These are phyloP conservation scores for Carapus acus DNA, from an alignment of 2,797 vertebrate genomes.

Conservation along the genomic window DNA sequence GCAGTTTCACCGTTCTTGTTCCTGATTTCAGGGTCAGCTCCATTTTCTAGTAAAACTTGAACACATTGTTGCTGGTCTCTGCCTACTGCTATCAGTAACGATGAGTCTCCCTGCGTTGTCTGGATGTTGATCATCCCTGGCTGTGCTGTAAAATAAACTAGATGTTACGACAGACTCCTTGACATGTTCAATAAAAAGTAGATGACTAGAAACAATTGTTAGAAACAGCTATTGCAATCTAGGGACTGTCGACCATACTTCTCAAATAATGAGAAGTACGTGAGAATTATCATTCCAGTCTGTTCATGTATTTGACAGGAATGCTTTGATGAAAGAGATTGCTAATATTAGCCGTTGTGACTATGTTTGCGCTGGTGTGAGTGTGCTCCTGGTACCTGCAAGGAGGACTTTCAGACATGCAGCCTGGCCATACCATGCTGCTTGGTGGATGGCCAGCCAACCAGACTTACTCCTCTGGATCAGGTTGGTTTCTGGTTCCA, in stretches of 20 bases:
- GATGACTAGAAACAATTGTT: too few relatives aligned
- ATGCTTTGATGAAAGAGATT: too few relatives aligned
- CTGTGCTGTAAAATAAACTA: conserved; percentile 79
- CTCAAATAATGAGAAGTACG: too few relatives aligned
- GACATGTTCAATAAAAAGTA: background rate
- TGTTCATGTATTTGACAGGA: too few relatives aligned
- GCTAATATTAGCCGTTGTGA: too few relatives aligned
- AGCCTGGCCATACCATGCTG: conserved; percentile 39
- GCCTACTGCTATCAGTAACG: conserved; percentile 77
- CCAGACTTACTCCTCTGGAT: conserved; percentile 46
- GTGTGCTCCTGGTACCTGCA: conserved; percentile 39
- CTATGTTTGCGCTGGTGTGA: too few relatives aligned
- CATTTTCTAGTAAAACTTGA: conserved; percentile 73
- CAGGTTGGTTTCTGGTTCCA: conserved; percentile 34
- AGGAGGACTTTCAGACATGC: conserved; percentile 45
- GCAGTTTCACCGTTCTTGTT: conserved; percentile 83
- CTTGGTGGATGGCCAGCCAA: conserved; percentile 59
- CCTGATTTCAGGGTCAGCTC: conserved; percentile 79
- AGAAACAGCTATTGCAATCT: too few relatives aligned
- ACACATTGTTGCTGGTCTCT: conserved; percentile 70
- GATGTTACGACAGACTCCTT: too few relatives aligned
- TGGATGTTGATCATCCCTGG: conserved; percentile 79
- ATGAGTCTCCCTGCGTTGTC: conserved; percentile 74
- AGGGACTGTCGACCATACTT: too few relatives aligned
- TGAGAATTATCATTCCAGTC: too few relatives aligned